Evolutionary conservation across 2,113 vertebrate genomes (phyloP).

Genomic region (Pelobates fuscus): DNA sequence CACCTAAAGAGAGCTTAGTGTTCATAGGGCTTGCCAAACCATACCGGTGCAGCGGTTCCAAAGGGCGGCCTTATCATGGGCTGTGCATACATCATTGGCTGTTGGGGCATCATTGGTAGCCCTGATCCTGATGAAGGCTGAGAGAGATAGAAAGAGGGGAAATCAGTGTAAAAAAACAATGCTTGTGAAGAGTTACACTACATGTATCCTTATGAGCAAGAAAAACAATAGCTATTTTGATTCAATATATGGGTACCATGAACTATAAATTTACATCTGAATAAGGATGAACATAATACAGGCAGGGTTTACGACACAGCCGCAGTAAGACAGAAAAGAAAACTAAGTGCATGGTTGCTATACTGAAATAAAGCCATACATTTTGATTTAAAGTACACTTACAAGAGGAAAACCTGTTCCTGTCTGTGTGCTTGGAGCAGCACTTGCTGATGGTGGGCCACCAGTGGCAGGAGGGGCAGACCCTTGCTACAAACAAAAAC

Average conservation of each 20-base stretch:
- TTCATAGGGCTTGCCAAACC: constrained; percentile 34
- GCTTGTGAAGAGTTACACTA: too few relatives aligned
- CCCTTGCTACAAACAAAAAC: constrained; percentile 62
- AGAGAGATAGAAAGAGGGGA: not conserved
- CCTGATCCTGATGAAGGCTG: constrained; percentile 82
- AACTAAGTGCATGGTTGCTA: too few relatives aligned
- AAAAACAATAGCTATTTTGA: too few relatives aligned
- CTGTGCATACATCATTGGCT: constrained; percentile 91
- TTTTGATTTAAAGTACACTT: constrained; percentile 56
- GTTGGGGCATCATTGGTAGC: constrained; percentile 88
- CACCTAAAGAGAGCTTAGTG: too few relatives aligned
- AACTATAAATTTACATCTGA: too few relatives aligned
- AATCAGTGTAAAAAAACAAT: not conserved
- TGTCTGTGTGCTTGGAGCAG: constrained; percentile 75
- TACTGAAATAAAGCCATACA: too few relatives aligned
- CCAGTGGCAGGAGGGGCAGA: constrained; percentile 74
- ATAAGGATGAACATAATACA: too few relatives aligned
- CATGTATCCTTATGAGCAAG: too few relatives aligned
- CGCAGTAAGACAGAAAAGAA: too few relatives aligned
- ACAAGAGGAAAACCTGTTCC: constrained; percentile 87
- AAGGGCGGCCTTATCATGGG: constrained; percentile 94
- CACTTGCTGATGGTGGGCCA: constrained; percentile 65
- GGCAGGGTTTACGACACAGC: too few relatives aligned
- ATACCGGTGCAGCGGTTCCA: constrained; percentile 82
- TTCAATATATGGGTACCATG: too few relatives aligned